Base-by-base conservation (phyloP, 2,797 vertebrate species). In the Mus spretus region DNA sequence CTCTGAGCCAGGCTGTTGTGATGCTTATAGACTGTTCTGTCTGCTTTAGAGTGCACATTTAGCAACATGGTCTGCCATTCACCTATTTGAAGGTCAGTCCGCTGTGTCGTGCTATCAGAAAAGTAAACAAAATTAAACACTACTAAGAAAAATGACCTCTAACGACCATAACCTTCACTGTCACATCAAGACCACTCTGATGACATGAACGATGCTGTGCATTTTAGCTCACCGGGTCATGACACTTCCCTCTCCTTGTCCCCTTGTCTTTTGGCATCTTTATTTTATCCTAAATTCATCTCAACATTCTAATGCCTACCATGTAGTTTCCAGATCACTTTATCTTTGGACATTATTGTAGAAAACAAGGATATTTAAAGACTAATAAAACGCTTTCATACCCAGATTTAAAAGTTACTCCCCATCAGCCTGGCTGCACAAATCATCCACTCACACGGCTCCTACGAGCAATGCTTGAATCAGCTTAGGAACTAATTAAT, bases 351-450 rank as follows among this genome's bases (percentile, higher is more conserved):
- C 7, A 28, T 59, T 89, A 22, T 91, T 93, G 74, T 75, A 78
- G 8, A 40, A 91, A 90, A 78, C 13, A 95, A 79, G 6, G 70
- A 57, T 87, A 17, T 37, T 92, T 88, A 82, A 77, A 79, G 83
- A 86, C 90, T 80, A 80, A 80, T 87, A 44, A 80, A 85, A 14
- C n/a, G 26, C 31, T 90, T n/a, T 81, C 79, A 81, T 90, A 59
- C 9, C 10, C 88, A 89, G 4, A 78, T 90, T 20, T 72, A 19
- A 74, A 63, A 59, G 24, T 90, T 80, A 13, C 34, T 85, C 37
- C 91, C 92, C 40, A 6, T 13, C 65, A 90, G n/a, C 6, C 79
- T 47, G 90, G 3, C 22, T 67, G 80, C 8, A 81, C 77, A 85
- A 74, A 53, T 55, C 19, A 67, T 31, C 28, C 34, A 59, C n/a